Base-by-base conservation (phyloP, 2,888 invertebrate genomes). In the Drosophila longiperda region DNA sequence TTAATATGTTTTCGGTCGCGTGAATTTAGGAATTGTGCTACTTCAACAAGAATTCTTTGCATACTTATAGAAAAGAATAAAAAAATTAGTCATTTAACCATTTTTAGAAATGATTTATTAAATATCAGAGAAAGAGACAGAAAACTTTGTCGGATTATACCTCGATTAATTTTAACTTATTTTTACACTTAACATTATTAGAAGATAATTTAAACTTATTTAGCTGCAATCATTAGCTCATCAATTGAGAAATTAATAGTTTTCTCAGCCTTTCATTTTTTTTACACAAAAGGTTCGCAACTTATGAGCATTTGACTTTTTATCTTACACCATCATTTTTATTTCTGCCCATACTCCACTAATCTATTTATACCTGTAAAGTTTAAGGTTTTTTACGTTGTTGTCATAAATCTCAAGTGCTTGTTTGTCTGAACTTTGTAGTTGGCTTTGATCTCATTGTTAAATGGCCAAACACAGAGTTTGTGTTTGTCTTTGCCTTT, bases 311-410 rank as follows among this genome's bases (percentile, higher is more conserved):
- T 70, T 68, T 77, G 67, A 62, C 57, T 66, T 53, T 32, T 61
- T 64, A 63, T 58, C 66, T 61, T 49, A 53, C 60, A 64, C 64
- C 69, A 74, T 59, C 45, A 36, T 57, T 60, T 54, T 61, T 42
- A 42, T 36, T 50, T 66, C 26, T 62, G 29, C 54, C 60, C 60
- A 20, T 36, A 48, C 48, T 64, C 49, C 53, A 50, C 53, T 66
- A 55, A 20, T 33, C 7, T 40, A 8, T 15, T 3, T 34, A 65
- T 53, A 45, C 72, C 62, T 58, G 29, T 69, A 78, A 85, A 85
- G 88, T 87, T 87, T 84, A 87, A 86, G 90, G 88, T 75, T 70
- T 57, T 77, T 73, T 65, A 67, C 63, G 64, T 65, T 77, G 63
- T 69, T 76, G 82, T 55, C 87, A 80, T 77, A 83, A 82, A 70